These are phyloP conservation scores for Scolanthus callimorphus DNA, from an alignment of 92 coral and sea anemone species.

Conservation along the genomic window DNA sequence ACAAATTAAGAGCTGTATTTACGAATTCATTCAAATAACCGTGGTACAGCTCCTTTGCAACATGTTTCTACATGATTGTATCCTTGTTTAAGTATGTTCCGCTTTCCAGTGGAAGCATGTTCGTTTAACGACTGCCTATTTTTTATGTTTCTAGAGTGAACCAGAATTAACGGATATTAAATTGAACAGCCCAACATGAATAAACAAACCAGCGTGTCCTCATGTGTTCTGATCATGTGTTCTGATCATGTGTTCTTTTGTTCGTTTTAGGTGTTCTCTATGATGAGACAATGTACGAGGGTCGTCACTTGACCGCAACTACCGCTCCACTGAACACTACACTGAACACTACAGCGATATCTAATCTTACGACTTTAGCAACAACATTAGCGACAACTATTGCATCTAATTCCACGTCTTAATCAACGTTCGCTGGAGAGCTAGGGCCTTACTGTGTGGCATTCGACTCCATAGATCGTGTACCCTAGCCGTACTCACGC, in stretches of 20 bases:
- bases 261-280: conserved; percentile 51
- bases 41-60: no score
- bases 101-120: no score
- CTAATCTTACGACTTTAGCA: neutral
- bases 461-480: no score
- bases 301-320: conserved; percentile 3
- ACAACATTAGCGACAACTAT: neutral
- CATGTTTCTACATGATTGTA: no score
- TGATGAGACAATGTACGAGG: conserved; percentile 53
- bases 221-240: neutral
- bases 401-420: no score
- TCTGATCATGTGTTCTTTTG: neutral
- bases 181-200: neutral
- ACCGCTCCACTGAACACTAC: neutral
- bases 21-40: no score
- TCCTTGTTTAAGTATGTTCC: no score
- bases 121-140: no score
- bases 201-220: neutral
- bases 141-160: neutral
- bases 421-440: no score
- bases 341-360: neutral
- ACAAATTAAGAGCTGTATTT: no score
- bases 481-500: no score
- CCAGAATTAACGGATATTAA: neutral
- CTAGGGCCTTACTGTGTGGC: no score